phyloP scores from a whole-genome alignment of 2,797 vertebrate genomes.

The Smutsia gigantea region DNA sequence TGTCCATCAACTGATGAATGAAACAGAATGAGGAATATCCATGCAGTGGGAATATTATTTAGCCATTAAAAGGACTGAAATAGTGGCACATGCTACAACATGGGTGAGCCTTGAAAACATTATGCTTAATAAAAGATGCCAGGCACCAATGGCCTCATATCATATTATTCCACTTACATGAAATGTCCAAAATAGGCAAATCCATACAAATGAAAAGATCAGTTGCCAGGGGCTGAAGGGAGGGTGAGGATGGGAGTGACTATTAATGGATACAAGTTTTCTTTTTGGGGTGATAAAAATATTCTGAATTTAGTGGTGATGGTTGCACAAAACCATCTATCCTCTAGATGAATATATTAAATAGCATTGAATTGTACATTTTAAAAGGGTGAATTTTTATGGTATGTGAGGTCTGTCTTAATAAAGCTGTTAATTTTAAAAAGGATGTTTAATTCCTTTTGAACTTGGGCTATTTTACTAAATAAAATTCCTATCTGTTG shows the following conservation, averaged over 20 bases:
- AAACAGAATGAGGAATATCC: neutral
- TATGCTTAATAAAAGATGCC: neutral
- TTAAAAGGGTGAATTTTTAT: neutral
- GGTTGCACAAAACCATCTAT: neutral
- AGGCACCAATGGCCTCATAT: neutral
- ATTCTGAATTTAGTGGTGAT: neutral
- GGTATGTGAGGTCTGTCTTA: constrained; percentile 3
- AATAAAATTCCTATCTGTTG: constrained; percentile 39
- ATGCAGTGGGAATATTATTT: neutral
- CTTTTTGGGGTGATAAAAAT: neutral
- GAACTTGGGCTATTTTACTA: constrained; percentile 15
- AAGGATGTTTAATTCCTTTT: constrained; percentile 48
- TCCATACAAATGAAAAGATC: constrained; percentile 1
- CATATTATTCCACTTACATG: neutral
- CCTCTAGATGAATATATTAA: neutral
- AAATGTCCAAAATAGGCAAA: neutral
- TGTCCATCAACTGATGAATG: neutral
- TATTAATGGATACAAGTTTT: neutral
- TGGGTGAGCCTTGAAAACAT: neutral
- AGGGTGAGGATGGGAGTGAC: no score
- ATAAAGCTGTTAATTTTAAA: neutral
- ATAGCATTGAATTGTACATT: neutral
- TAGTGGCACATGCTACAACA: neutral
- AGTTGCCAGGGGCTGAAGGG: neutral
- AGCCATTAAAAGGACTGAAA: neutral